phyloP scores from a whole-genome alignment of 2,797 vertebrate species.

The Enteromius trimaculatus region DNA sequence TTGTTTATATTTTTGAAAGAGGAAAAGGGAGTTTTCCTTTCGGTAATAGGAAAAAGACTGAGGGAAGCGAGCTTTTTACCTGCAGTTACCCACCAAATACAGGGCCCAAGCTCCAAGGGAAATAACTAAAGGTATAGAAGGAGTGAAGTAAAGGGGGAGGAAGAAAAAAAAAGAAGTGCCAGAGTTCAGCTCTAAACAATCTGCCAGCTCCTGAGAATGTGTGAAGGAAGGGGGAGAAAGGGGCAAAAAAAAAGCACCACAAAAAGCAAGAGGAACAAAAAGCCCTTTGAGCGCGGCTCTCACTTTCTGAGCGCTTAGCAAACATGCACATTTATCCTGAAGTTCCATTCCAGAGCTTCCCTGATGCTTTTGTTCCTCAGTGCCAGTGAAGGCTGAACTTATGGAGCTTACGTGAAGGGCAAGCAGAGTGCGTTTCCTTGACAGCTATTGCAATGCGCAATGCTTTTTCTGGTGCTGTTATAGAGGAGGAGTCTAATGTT shows the following conservation, averaged over 20 bases:
- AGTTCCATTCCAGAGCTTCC: slow-evolving; percentile 36
- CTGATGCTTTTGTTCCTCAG: slow-evolving; percentile 40
- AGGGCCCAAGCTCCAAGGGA: slow-evolving; percentile 9
- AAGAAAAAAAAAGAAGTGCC: slow-evolving; percentile 49
- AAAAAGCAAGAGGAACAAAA: slow-evolving; percentile 64
- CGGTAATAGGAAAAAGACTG: slow-evolving; percentile 25
- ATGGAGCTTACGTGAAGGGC: slow-evolving; percentile 42
- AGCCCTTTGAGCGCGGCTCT: slow-evolving; percentile 59
- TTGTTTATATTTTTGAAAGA: slow-evolving; percentile 42
- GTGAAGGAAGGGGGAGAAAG: slow-evolving; percentile 59
- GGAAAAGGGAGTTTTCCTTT: slow-evolving; percentile 30
- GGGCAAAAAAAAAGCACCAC: slow-evolving; percentile 29
- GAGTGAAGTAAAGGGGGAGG: slow-evolving; percentile 35
- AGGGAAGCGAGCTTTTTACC: slow-evolving; percentile 35
- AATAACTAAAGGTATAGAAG: background rate
- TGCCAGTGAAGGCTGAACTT: slow-evolving; percentile 51
- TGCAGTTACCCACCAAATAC: slow-evolving; percentile 31
- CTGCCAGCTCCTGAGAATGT: slow-evolving; percentile 56
- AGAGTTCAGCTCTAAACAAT: slow-evolving; percentile 55
- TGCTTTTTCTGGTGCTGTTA: slow-evolving; percentile 7
- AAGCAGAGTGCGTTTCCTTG: slow-evolving; percentile 46
- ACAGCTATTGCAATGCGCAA: slow-evolving; percentile 11
- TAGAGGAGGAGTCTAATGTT: background rate
- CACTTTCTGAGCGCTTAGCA: slow-evolving; percentile 51
- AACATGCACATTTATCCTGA: slow-evolving; percentile 42